Conservation (phyloP, 2,113 vertebrate genomes). For the Pantherophis guttatus region DNA sequence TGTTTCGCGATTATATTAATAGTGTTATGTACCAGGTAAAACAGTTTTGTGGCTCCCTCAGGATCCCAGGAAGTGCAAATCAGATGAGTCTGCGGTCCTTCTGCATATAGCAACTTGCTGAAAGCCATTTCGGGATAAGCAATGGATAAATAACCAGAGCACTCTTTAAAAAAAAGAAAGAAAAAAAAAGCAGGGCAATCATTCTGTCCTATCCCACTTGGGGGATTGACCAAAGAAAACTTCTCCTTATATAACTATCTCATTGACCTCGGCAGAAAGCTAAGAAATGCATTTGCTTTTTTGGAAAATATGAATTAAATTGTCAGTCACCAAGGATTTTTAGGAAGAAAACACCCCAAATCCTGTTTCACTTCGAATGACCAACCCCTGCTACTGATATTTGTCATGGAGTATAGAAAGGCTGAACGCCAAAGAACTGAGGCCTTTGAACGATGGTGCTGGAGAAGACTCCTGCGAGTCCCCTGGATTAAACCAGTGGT, state of each 20-base stretch:
- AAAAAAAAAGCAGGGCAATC: background rate
- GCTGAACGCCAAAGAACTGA: too few relatives aligned
- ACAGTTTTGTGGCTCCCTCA: constrained; percentile 57
- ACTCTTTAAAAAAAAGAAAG: background rate
- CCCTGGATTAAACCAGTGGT: too few relatives aligned
- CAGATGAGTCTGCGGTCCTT: constrained; percentile 52
- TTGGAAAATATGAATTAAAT: background rate
- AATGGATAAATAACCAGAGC: constrained; percentile 36
- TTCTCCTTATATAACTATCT: background rate
- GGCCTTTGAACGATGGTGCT: too few relatives aligned
- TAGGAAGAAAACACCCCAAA: background rate
- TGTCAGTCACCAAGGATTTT: background rate
- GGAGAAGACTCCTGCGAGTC: too few relatives aligned
- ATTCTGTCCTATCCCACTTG: background rate
- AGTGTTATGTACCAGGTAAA: constrained; percentile 53
- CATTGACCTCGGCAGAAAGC: constrained; percentile 12
- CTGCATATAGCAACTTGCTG: constrained; percentile 58
- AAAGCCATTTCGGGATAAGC: constrained; percentile 46
- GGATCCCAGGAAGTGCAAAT: constrained; percentile 52
- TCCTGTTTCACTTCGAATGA: background rate
- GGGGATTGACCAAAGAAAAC: background rate
- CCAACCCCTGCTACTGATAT: background rate
- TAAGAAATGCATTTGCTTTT: background rate
- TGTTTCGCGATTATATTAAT: constrained; percentile 56
- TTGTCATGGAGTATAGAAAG: background rate